A percentile compares a stretch with the other conserved stretches of the same genome.
phyloP scores from a whole-genome alignment of 2,797 vertebrate species.

The Amblyraja radiata region DNA sequence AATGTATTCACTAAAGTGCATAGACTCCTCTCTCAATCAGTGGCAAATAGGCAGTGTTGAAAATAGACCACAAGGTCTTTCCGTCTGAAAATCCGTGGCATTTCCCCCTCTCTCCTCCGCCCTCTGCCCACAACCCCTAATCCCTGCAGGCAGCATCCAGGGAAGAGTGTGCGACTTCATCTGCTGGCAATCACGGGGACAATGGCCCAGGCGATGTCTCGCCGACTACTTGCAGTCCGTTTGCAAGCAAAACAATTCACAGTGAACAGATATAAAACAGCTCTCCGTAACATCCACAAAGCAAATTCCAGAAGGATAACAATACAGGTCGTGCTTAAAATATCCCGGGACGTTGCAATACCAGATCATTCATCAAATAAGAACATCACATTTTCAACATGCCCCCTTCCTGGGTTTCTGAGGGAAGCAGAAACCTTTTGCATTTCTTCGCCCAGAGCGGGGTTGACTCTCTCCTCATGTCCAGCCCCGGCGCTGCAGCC shows the following conservation, averaged over 20 bases:
- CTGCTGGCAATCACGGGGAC: background rate
- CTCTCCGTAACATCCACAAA: background rate
- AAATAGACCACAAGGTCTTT: background rate
- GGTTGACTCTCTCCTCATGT: background rate
- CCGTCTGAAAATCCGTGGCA: background rate
- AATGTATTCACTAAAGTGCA: conserved; percentile 30
- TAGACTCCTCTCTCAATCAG: background rate
- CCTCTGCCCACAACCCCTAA: background rate
- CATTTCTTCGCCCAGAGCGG: background rate
- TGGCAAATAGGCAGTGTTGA: background rate
- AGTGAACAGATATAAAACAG: background rate
- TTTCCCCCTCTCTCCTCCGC: background rate
- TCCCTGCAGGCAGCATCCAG: background rate
- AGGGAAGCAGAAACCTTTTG: background rate
- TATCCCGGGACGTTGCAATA: background rate
- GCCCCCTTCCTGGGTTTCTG: background rate
- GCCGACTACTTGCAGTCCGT: background rate
- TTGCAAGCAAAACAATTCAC: background rate
- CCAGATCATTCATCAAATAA: background rate
- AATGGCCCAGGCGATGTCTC: background rate
- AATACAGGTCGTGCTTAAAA: too few relatives aligned
- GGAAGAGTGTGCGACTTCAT: background rate
- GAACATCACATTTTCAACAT: background rate
- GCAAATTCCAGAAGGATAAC: background rate
- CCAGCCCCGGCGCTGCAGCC: background rate